A percentile compares a stretch with the other conserved stretches of the same genome.
These are phyloP conservation scores for Prenolepis imparis DNA, from an alignment of 2,888 invertebrate species.

Conservation along the genomic window DNA sequence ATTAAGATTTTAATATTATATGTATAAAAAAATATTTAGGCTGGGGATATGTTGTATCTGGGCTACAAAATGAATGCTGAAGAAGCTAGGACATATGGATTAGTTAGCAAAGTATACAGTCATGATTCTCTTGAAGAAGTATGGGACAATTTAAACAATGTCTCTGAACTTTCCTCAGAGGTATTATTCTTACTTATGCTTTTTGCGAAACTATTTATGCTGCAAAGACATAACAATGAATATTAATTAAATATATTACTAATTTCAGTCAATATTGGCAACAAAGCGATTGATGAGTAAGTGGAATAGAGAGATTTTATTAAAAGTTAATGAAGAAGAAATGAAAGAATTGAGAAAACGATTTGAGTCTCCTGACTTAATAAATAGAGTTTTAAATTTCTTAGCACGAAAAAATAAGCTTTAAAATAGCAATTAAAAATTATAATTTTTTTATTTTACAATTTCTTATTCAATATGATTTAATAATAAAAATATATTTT, in stretches of 20 bases:
- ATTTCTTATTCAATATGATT: neutral
- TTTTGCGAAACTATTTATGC: neutral
- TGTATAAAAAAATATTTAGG: conserved; percentile 82
- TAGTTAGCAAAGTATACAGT: conserved; percentile 93
- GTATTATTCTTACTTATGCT: conserved; percentile 60
- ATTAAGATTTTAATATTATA: neutral
- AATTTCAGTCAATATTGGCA: conserved; percentile 88
- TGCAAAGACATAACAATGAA: neutral
- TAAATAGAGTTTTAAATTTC: conserved; percentile 88
- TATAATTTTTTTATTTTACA: neutral
- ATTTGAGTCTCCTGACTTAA: conserved; percentile 90
- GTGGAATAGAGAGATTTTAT: conserved; percentile 88
- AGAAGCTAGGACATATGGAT: conserved; percentile 92
- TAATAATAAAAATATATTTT: neutral
- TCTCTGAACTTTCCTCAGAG: conserved; percentile 75
- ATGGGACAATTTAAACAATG: conserved; percentile 72
- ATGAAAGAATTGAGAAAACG: conserved; percentile 89
- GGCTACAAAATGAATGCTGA: conserved; percentile 92
- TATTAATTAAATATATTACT: neutral
- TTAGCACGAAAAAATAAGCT: conserved; percentile 82
- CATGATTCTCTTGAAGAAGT: conserved; percentile 88
- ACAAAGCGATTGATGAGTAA: conserved; percentile 91
- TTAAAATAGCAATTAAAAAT: neutral
- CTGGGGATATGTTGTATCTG: conserved; percentile 89
- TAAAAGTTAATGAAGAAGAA: conserved; percentile 91